Percentiles rank a stretch among this genome's conserved stretches.
Conservation (phyloP, 2,113 vertebrate genomes). For the Suncus etruscus region DNA sequence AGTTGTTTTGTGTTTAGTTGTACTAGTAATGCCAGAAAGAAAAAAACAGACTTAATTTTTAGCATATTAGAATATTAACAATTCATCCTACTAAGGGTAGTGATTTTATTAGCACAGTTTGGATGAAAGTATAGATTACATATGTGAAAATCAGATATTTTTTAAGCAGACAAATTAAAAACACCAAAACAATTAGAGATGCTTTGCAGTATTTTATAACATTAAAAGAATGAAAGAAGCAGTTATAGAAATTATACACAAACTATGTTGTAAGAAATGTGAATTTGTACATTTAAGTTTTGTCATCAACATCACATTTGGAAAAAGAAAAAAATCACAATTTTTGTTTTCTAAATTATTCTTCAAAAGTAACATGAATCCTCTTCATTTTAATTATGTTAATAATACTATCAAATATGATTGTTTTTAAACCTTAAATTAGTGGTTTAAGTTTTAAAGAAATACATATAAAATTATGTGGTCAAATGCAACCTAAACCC, state of each 20-base stretch:
- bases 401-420: constrained; percentile 46
- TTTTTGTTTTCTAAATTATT: constrained; percentile 69
- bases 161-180: constrained; percentile 68
- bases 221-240: constrained; percentile 73
- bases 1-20: constrained; percentile 66
- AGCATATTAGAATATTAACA: constrained; percentile 61
- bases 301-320: constrained; percentile 68
- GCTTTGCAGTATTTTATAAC: constrained; percentile 70
- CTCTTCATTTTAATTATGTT: constrained; percentile 76
- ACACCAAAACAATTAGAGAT: constrained; percentile 68
- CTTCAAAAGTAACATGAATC: constrained; percentile 74
- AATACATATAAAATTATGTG: constrained; percentile 60
- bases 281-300: constrained; percentile 51
- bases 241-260: constrained; percentile 79
- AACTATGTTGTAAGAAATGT: constrained; percentile 60
- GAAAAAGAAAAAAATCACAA: constrained; percentile 66
- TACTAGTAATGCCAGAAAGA: constrained; percentile 61
- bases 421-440: constrained; percentile 22
- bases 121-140: constrained; percentile 77
- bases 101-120: constrained; percentile 75
- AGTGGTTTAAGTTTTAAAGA: constrained; percentile 70
- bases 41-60: constrained; percentile 69
- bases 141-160: constrained; percentile 69
- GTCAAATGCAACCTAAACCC: constrained; percentile 77
- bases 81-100: constrained; percentile 72